Evolutionary conservation across 2,888 invertebrate genomes (phyloP), one percentile per base, ranked within the genome.

Genomic region (Aradus depressus): DNA sequence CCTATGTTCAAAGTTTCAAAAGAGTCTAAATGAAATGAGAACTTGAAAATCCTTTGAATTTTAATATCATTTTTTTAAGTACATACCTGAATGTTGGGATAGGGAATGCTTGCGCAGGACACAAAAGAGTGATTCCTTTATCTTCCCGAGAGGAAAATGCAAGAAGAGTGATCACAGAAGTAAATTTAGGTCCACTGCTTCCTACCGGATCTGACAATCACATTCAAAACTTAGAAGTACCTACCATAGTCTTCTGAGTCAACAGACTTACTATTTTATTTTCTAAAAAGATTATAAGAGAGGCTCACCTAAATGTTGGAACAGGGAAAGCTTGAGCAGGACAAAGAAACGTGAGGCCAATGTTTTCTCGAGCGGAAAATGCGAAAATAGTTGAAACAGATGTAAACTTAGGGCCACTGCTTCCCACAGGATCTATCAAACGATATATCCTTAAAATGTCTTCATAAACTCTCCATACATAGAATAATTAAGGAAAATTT

Each of bases 51-150:
- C n/a, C n/a, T n/a, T n/a, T n/a, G n/a, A n/a, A n/a, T n/a, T n/a
- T n/a, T n/a, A n/a, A n/a, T n/a, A n/a, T n/a, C n/a, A n/a, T n/a
- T n/a, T n/a, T n/a, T n/a, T n/a, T n/a, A 18, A 26, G 21, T 16
- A 51, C 38, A 16, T 54, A 74, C 73, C 71, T 70, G 67, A 71
- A 73, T 56, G 64, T 61, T 21, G 75, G 75, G 39, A 70, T 64
- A 26, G 75, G 75, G 60, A 66, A 73, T 32, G 77, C 80, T 71
- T 76, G 75, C 22, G 75, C 75, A 52, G 71, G 72, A 63, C 76
- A 76, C 42, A 72, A 65, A 10, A 56, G 16, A 37, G 39, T 16
- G 16, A 57, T 5, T 5, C 42, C 42, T 25, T n/a, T 19, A 12
- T 16, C 19, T 6, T 8, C 14, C 26, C 19, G 4, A 18, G 42